A percentile compares a stretch with the other conserved stretches of the same genome.
Conservation (phyloP, 2,888 invertebrate species). For the Lepas anatifera region DNA sequence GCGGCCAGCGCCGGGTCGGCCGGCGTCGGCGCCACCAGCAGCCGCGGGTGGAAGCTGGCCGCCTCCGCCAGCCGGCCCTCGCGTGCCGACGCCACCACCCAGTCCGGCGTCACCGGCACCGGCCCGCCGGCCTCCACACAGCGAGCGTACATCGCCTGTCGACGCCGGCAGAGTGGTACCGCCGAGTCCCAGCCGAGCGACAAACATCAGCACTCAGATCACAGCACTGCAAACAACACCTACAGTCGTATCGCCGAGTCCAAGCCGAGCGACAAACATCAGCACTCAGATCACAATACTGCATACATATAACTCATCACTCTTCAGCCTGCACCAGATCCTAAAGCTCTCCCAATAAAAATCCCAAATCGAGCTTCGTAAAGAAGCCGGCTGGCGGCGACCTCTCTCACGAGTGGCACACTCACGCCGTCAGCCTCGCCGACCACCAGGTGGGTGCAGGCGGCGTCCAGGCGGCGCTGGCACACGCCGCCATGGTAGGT, state of each 20-base stretch:
- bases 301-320: no score
- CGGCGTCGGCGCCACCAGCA: conserved; percentile 2
- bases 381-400: no score
- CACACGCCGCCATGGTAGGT: conserved; percentile 7
- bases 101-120: conserved; percentile 4
- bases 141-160: conserved; percentile 1
- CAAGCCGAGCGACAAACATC: no score
- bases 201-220: no score
- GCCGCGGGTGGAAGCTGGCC: conserved; percentile 10
- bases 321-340: no score
- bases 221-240: no score
- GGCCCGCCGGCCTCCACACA: background rate
- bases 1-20: conserved; percentile 9
- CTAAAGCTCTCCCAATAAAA: no score
- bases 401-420: background rate
- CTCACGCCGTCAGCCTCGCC: background rate
- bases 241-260: no score
- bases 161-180: background rate
- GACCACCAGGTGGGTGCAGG: background rate
- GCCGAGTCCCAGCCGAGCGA: no score
- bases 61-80: background rate
- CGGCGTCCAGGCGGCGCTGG: background rate
- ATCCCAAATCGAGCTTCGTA: no score
- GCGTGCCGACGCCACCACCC: background rate
- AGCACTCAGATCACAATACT: no score